Percentiles rank a stretch among this genome's conserved stretches.
Evolutionary conservation across 2,113 vertebrate genomes (phyloP).

Genomic region (Cryptotis parvus): DNA sequence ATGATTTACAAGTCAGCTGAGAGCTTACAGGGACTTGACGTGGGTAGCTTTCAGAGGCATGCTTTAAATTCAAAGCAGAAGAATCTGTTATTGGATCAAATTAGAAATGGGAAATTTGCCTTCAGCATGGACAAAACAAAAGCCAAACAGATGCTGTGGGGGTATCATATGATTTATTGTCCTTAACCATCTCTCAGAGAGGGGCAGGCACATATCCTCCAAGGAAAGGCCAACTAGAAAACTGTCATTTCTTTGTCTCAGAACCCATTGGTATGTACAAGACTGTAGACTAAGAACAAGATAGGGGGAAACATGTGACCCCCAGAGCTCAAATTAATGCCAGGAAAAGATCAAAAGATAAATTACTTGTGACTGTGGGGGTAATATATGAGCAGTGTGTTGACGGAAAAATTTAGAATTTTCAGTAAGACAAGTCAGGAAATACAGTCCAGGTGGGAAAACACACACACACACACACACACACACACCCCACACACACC

Average conservation of each 20-base stretch:
- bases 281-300: fast-evolving
- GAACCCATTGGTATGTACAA: fast-evolving
- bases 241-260: neutral
- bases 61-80: constrained; percentile 8
- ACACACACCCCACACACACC: too few species aligned
- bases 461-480: too few species aligned
- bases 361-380: neutral
- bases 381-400: neutral
- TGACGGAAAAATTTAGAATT: neutral
- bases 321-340: neutral
- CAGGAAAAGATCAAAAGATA: neutral
- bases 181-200: neutral
- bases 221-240: neutral
- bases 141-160: neutral
- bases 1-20: neutral
- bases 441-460: neutral
- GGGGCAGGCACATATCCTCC: fast-evolving
- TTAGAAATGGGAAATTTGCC: neutral
- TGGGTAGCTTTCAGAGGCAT: neutral
- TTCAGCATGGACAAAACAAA: neutral
- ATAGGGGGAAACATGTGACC: neutral
- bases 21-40: neutral
- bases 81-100: neutral
- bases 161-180: neutral
- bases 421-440: neutral